phyloP scores from a whole-genome alignment of 2,888 invertebrate genomes.

The Diplolepis rosae region DNA sequence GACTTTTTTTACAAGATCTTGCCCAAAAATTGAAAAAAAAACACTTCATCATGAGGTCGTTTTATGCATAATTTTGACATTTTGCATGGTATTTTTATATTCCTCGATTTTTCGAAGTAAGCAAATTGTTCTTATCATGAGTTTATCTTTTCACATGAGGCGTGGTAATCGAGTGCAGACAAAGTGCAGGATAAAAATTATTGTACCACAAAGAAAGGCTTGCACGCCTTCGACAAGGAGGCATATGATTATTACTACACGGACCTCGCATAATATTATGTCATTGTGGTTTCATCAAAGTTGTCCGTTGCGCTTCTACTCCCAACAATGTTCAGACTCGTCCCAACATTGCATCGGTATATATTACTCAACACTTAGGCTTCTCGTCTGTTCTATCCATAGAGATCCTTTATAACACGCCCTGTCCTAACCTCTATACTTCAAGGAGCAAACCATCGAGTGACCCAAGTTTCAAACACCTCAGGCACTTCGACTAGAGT shows the following conservation, averaged over 20 bases:
- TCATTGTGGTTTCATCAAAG: conserved; percentile 62
- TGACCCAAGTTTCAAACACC: conserved; percentile 28
- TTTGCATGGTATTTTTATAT: no score
- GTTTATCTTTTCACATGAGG: not conserved
- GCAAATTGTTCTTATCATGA: not conserved
- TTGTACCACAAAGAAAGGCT: not conserved
- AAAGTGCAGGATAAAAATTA: not conserved
- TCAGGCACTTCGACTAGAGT: not conserved
- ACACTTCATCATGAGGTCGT: no score
- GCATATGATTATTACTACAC: conserved; percentile 58
- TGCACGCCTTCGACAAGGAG: conserved; percentile 31
- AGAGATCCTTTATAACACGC: conserved; percentile 64
- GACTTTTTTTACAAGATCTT: no score
- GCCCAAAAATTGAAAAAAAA: no score
- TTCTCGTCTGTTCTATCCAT: conserved; percentile 41
- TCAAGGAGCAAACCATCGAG: conserved; percentile 33
- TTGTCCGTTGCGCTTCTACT: conserved; percentile 38
- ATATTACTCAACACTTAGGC: conserved; percentile 48
- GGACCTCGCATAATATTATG: conserved; percentile 60
- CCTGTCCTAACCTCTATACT: conserved; percentile 61
- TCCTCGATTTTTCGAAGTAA: not conserved
- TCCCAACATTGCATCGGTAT: conserved; percentile 32
- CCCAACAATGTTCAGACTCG: conserved; percentile 17
- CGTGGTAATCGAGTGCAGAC: not conserved
- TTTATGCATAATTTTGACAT: no score